Evolutionary conservation across 23 tunicate genomes (phyloP).

Genomic region (Phallusia fumigata): DNA sequence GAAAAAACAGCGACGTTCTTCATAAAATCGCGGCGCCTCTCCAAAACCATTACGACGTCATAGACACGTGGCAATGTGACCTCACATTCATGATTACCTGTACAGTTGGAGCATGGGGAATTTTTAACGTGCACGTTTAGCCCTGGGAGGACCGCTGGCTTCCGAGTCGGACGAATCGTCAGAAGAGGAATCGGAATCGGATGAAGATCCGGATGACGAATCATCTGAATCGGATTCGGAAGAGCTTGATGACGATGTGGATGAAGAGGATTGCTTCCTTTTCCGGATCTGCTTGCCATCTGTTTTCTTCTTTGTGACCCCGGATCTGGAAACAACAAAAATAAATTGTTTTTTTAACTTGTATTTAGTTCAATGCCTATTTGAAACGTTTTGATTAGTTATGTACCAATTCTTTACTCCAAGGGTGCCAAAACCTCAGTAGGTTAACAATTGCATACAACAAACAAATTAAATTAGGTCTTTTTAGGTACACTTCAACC

Average conservation of each 20-base stretch:
- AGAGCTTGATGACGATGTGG: neutral
- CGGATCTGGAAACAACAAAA: too few relatives aligned
- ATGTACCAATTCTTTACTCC: too few relatives aligned
- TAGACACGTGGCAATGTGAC: neutral
- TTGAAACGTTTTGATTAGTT: too few relatives aligned
- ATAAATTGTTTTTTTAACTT: too few relatives aligned
- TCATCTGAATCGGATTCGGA: neutral
- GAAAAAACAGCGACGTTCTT: neutral
- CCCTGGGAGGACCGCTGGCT: neutral
- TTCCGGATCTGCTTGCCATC: neutral
- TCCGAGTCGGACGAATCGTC: conserved; percentile 16
- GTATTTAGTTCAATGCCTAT: too few relatives aligned
- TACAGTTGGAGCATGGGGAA: neutral
- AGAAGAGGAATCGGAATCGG: conserved; percentile 7
- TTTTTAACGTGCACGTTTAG: neutral
- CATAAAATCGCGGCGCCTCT: neutral
- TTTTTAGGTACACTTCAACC: too few relatives aligned
- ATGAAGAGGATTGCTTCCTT: neutral
- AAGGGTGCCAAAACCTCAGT: too few relatives aligned
- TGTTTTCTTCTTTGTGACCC: neutral
- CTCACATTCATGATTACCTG: neutral
- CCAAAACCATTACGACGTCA: neutral
- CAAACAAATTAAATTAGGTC: too few relatives aligned
- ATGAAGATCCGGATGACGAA: conserved; percentile 17
- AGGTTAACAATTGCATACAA: too few relatives aligned